Conservation (phyloP, 2,113 vertebrate genomes). For the Petrocephalus zakoni region DNA sequence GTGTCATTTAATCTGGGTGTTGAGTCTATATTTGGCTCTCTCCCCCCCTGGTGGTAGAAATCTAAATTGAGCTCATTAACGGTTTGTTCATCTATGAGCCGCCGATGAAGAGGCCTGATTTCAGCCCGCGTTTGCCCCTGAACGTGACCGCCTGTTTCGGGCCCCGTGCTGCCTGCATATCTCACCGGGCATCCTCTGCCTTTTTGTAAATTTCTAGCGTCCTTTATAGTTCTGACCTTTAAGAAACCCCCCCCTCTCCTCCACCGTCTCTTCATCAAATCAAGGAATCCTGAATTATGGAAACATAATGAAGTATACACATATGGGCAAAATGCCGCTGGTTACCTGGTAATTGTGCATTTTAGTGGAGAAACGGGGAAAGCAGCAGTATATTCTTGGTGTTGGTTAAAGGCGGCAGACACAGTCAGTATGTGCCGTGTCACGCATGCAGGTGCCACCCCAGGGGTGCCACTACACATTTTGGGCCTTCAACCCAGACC, state of each 20-base stretch:
- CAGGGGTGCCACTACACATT: no score
- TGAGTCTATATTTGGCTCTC: slow-evolving; percentile 51
- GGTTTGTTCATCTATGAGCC: slow-evolving; percentile 43
- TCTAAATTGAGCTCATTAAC: slow-evolving; percentile 52
- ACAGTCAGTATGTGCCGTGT: not conserved
- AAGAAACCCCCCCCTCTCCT: not conserved
- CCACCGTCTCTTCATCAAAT: not conserved
- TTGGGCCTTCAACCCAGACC: no score
- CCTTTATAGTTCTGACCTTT: not conserved
- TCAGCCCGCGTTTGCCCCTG: not conserved
- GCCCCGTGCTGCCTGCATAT: not conserved
- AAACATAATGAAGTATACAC: not conserved
- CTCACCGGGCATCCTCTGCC: not conserved
- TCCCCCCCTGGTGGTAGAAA: slow-evolving; percentile 49
- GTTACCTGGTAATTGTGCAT: not conserved
- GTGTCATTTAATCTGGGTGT: slow-evolving; percentile 61
- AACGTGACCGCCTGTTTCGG: not conserved
- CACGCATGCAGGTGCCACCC: no score
- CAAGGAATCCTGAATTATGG: no score
- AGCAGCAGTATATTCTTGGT: not conserved
- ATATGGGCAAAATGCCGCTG: not conserved
- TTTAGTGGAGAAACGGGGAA: not conserved
- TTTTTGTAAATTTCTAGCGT: not conserved
- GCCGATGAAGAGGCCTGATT: slow-evolving; percentile 33
- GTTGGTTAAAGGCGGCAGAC: not conserved